Base-by-base conservation (phyloP, 1,140 invertebrate genomes). In the Aphaenogaster floridana region DNA sequence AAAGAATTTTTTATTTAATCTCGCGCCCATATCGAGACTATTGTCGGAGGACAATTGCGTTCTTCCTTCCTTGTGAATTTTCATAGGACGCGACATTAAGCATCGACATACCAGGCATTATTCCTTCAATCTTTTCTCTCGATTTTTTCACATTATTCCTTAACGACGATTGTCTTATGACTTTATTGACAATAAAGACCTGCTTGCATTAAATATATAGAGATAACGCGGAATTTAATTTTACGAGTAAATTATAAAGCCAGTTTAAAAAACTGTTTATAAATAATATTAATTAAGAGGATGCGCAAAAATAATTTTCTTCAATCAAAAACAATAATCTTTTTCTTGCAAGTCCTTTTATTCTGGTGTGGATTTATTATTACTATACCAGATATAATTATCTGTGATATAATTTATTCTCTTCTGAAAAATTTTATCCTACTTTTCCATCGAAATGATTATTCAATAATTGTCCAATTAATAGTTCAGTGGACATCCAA, bases 1-100 rank as follows among this genome's bases (percentile, higher is more conserved):
- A 90, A 81, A 64, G 79, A 83, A 88, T 86, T 90, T 80, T 78
- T 91, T 90, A 91, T 90, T 90, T 79, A 78, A 59, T 54, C 87
- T 85, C 34, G 79, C 72, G 68, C 61, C 17, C 68, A 59, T 50
- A 54, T 86, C 80, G 52, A 68, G 76, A 52, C 87, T 85, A 83
- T 92, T 87, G 85, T 88, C 74, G 71, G 13, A 68, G 63, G 28
- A 54, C 81, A 86, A 88, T 90, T 68, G 81, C 66, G 15, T 89
- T 72, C 71, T 77, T 63, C 64, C 64, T 91, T 90, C 71, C 80
- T 89, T 79, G 84, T 48, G 86, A 90, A 88, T 88, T 90, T 91
- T 90, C 61, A 59, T 52, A 86, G 79, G 8, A 74, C 77, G 57
- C 61, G 86, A 81, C 86, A 79, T 84, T 78, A 45, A 81, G 64